Percentiles rank a stretch among this genome's conserved stretches.
phyloP scores from a whole-genome alignment of 2,797 vertebrate genomes.

The Eospalax fontanierii region DNA sequence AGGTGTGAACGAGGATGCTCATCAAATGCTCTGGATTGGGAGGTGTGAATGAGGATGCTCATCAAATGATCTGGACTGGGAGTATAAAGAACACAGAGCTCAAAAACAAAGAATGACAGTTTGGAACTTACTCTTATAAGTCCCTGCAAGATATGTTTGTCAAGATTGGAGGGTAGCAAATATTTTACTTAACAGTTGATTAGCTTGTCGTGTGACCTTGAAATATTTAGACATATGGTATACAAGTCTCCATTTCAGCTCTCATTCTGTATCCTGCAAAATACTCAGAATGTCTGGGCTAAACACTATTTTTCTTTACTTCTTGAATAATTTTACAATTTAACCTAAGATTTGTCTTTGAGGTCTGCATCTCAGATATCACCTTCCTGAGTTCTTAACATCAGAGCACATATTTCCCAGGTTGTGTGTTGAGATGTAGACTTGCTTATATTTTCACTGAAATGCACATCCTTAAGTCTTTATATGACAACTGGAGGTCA shows the following conservation, averaged over 20 bases:
- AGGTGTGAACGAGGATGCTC: not conserved
- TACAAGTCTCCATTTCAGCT: not conserved
- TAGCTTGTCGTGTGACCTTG: conserved; percentile 26
- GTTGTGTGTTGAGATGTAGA: not conserved
- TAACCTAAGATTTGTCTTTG: not conserved
- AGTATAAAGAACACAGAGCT: not conserved
- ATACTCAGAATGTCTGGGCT: not conserved
- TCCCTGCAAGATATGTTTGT: conserved; percentile 16
- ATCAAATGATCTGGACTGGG: too few relatives aligned
- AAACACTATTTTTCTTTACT: conserved; percentile 50
- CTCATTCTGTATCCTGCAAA: not conserved
- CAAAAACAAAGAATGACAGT: not conserved
- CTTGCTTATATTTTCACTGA: not conserved
- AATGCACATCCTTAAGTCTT: conserved; percentile 10
- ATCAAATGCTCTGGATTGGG: too few relatives aligned
- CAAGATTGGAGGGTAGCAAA: not conserved
- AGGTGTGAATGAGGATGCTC: not conserved
- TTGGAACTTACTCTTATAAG: not conserved
- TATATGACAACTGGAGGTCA: not conserved
- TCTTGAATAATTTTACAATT: conserved; percentile 11
- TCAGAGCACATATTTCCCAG: not conserved
- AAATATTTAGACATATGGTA: not conserved
- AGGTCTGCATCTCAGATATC: not conserved
- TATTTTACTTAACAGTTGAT: conserved; percentile 50
- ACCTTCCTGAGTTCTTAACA: not conserved